Base-by-base conservation (phyloP, 2,888 invertebrate species). In the Parnassius glacialis region DNA sequence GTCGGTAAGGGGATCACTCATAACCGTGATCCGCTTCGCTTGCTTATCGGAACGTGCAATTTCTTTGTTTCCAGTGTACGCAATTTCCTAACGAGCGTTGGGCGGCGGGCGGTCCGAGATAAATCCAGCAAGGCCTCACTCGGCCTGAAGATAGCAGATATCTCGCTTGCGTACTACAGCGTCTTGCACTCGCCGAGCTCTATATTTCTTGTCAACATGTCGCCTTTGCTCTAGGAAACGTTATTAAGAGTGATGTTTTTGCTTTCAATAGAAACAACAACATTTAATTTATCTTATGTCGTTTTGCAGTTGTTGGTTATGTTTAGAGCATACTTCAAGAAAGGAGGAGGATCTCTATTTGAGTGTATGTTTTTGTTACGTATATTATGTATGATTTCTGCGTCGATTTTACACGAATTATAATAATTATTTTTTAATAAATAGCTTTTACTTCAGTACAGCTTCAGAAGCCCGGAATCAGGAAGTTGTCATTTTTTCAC, bases 11-110 rank as follows among this genome's bases (percentile, higher is more conserved):
- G 67, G 64, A 13, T 65, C 63, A 66, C 77, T 76, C 73, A 74
- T 78, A 79, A 74, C 72, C 75, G 74, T 74, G 82, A 83, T 81
- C 81, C 79, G 79, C 77, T 78, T 71, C 74, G 78, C 71, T 76
- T 74, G 74, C 79, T 85, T 87, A 88, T 88, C 86, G 78, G 67
- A 75, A 74, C 78, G 77, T 78, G 84, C 82, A 83, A 84, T 89
- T 83, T 84, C 86, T 87, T 87, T 89, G 88, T 90, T 86, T 85
- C 84, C 79, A 73, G 78, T 81, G 80, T 83, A 83, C 86, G 85
- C 86, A 85, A 87, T 87, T 85, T 85, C 86, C 83, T 78, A 83
- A 84, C 84, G 79, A 80, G 83, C 75, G 73, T 70, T 75, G 54
- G 53, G 74, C 73, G 74, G 76, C 73, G 71, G 69, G 74, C 67